Conservation (phyloP, 2,113 vertebrate species). For the Pipa parva region DNA sequence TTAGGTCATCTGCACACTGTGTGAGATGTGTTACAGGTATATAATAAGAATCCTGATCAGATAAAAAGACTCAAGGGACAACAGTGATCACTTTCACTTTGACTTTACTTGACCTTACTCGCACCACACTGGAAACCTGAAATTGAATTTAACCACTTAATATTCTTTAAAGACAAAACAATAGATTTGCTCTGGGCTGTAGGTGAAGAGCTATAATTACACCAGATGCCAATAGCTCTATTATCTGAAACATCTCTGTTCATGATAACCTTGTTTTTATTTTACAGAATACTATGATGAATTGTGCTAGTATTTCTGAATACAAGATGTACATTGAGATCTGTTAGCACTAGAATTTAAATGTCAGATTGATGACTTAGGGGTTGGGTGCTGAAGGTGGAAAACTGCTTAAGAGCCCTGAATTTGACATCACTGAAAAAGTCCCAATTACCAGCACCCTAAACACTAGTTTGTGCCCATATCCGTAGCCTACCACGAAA, state of each 20-base stretch:
- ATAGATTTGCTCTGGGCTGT: conserved; percentile 17
- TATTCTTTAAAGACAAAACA: conserved; percentile 37
- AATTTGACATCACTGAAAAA: too few relatives aligned
- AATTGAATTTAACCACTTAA: conserved; percentile 38
- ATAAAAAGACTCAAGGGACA: conserved; percentile 20
- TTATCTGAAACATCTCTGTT: conserved; percentile 20
- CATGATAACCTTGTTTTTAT: conserved; percentile 10
- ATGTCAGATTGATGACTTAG: too few relatives aligned
- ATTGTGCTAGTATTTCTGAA: too few relatives aligned
- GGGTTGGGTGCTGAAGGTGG: too few relatives aligned
- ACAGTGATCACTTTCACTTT: conserved; percentile 32
- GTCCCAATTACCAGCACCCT: too few relatives aligned
- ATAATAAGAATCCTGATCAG: conserved; percentile 9
- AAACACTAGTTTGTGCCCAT: too few relatives aligned
- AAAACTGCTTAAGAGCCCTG: too few relatives aligned
- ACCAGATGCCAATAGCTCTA: conserved; percentile 16
- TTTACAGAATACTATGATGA: too few relatives aligned
- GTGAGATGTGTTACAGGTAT: conserved; percentile 10
- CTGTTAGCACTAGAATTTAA: too few relatives aligned
- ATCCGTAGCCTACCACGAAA: too few relatives aligned
- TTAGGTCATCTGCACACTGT: not conserved
- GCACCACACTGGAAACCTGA: conserved; percentile 8
- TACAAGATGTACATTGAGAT: too few relatives aligned
- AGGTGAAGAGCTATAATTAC: conserved; percentile 17
- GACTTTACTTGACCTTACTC: conserved; percentile 30